phyloP scores from a whole-genome alignment of 2,888 invertebrate genomes.

The Apoda limacodes region DNA sequence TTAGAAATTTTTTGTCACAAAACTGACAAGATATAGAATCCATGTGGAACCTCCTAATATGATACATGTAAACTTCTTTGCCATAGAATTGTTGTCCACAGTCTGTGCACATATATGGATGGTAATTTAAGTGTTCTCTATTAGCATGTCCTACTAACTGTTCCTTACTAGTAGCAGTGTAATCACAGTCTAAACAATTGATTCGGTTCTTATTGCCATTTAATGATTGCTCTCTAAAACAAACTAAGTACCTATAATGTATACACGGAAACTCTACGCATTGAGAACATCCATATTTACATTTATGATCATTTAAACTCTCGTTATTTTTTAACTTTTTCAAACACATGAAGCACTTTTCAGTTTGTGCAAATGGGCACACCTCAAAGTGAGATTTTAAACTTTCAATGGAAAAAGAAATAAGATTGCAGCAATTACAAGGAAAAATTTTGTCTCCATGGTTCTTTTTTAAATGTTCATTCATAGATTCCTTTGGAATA shows the following conservation, averaged over 20 bases:
- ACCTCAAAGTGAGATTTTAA: constrained; percentile 30
- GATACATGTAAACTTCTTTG: constrained; percentile 31
- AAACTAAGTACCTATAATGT: constrained; percentile 34
- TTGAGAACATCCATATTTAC: constrained; percentile 35
- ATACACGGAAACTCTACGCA: constrained; percentile 33
- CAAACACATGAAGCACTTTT: constrained; percentile 31
- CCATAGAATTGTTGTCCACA: constrained; percentile 40
- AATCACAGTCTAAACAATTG: constrained; percentile 37
- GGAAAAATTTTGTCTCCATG: constrained; percentile 28
- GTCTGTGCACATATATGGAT: constrained; percentile 35
- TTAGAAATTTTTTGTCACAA: constrained; percentile 33
- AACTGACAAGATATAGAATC: constrained; percentile 29
- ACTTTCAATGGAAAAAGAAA: constrained; percentile 28
- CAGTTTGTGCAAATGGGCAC: constrained; percentile 25
- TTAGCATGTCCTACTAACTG: constrained; percentile 36
- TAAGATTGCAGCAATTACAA: constrained; percentile 32
- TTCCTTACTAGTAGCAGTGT: constrained; percentile 33
- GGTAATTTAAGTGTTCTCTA: constrained; percentile 37
- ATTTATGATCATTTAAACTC: constrained; percentile 30
- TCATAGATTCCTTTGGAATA: constrained; percentile 25
- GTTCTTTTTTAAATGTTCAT: constrained; percentile 29
- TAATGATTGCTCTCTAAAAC: constrained; percentile 32
- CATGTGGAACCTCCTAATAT: constrained; percentile 33
- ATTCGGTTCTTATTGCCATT: constrained; percentile 27
- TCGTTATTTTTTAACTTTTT: constrained; percentile 26